Conservation (phyloP, 2,888 invertebrate species). For the Eudemis profundana region DNA sequence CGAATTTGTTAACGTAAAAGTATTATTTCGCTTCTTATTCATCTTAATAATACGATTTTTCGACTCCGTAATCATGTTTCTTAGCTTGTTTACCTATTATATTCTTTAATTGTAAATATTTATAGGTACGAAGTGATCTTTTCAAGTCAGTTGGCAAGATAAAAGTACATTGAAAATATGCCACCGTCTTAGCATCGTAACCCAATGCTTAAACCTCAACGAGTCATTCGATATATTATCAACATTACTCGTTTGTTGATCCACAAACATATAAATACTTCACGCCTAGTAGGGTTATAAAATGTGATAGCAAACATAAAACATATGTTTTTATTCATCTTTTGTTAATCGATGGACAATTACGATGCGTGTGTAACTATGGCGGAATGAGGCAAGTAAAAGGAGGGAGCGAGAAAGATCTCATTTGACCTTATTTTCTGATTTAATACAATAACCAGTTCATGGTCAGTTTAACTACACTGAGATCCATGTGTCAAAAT, state of each 20-base stretch:
- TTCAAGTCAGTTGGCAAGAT: not conserved
- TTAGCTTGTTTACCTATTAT: not conserved
- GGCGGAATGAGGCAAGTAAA: slow-evolving; percentile 42
- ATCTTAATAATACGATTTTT: not conserved
- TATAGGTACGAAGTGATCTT: too few species aligned
- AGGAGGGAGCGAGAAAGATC: slow-evolving; percentile 46
- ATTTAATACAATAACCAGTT: too few species aligned
- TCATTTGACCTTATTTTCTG: not conserved
- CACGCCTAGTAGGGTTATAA: slow-evolving; percentile 40
- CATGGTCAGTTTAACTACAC: too few species aligned
- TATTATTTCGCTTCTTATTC: too few species aligned
- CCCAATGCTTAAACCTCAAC: slow-evolving; percentile 24
- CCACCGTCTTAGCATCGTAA: slow-evolving; percentile 16
- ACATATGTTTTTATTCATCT: slow-evolving; percentile 40
- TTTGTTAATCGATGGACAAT: slow-evolving; percentile 40
- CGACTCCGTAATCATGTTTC: not conserved
- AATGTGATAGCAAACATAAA: slow-evolving; percentile 34
- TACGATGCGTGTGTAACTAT: slow-evolving; percentile 29
- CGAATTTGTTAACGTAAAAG: not conserved
- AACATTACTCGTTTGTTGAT: slow-evolving; percentile 3
- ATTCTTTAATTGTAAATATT: not conserved
- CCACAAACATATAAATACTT: slow-evolving; percentile 28
- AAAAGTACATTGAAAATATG: slow-evolving; percentile 10
- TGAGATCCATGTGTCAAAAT: too few species aligned
- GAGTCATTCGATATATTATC: slow-evolving; percentile 28